These are phyloP conservation scores for Euplexia lucipara DNA, from an alignment of 2,888 invertebrate genomes.

Conservation along the genomic window DNA sequence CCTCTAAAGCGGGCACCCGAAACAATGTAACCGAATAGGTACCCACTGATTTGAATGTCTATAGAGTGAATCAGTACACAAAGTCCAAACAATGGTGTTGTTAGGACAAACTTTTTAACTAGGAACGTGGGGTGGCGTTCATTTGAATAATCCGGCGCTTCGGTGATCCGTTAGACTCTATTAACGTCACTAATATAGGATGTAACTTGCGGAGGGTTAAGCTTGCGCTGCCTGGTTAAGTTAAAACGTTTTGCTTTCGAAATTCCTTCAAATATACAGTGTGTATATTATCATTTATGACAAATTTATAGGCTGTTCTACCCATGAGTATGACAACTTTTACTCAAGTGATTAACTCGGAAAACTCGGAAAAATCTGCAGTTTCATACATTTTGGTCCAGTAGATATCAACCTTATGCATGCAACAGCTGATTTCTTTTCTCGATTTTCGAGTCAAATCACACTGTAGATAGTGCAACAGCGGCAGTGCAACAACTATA, in stretches of 20 bases:
- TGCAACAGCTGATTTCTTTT: too few relatives aligned
- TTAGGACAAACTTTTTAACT: slow-evolving; percentile 65
- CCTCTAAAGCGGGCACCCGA: slow-evolving; percentile 25
- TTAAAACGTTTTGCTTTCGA: neutral
- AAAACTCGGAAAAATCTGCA: too few relatives aligned
- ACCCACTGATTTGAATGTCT: slow-evolving; percentile 58
- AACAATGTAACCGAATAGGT: slow-evolving; percentile 42
- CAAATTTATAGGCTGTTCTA: too few relatives aligned
- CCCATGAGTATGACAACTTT: too few relatives aligned
- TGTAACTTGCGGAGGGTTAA: slow-evolving; percentile 45
- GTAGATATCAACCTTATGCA: too few relatives aligned
- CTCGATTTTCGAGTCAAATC: too few relatives aligned
- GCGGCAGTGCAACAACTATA: too few relatives aligned
- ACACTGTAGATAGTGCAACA: too few relatives aligned
- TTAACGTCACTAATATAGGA: slow-evolving; percentile 60
- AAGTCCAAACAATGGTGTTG: slow-evolving; percentile 64
- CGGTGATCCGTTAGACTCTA: slow-evolving; percentile 67
- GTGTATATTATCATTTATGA: too few relatives aligned
- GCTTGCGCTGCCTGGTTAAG: neutral
- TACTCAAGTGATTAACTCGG: too few relatives aligned
- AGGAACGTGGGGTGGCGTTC: slow-evolving; percentile 58
- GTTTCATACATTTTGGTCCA: too few relatives aligned
- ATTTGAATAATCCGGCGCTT: slow-evolving; percentile 69
- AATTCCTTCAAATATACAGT: neutral
- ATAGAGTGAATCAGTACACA: slow-evolving; percentile 62